phyloP scores from a whole-genome alignment of 1,140 invertebrate species.

The Papilio xuthus region DNA sequence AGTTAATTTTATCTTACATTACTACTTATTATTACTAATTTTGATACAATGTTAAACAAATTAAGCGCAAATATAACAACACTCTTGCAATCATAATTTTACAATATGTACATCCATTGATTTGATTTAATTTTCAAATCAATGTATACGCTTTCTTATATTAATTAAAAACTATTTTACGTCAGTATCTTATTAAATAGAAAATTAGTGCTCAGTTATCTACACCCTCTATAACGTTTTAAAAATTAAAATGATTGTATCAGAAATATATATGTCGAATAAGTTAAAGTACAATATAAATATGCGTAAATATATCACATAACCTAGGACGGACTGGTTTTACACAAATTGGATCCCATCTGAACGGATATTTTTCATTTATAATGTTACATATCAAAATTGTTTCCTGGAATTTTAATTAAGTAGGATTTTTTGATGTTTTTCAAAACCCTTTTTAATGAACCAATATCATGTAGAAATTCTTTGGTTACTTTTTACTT shows the following conservation, averaged over 20 bases:
- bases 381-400: background rate
- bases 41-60: background rate
- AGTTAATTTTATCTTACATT: background rate
- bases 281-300: background rate
- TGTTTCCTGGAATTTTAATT: background rate
- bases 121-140: background rate
- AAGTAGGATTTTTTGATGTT: background rate
- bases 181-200: background rate
- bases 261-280: background rate
- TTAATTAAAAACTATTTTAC: background rate
- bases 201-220: background rate
- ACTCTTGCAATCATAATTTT: background rate
- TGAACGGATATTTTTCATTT: background rate
- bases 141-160: background rate
- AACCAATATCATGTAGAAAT: background rate
- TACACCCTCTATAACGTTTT: background rate
- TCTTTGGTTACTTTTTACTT: background rate
- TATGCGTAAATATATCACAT: slow-evolving; percentile 31
- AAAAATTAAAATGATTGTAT: background rate
- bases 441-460: background rate
- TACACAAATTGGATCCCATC: background rate
- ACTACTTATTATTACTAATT: background rate
- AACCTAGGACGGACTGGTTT: slow-evolving; percentile 35
- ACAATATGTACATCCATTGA: background rate
- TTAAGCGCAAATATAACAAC: background rate